Evolutionary conservation across 2,888 invertebrate species (phyloP).

Genomic region (Nomada goodeniana): DNA sequence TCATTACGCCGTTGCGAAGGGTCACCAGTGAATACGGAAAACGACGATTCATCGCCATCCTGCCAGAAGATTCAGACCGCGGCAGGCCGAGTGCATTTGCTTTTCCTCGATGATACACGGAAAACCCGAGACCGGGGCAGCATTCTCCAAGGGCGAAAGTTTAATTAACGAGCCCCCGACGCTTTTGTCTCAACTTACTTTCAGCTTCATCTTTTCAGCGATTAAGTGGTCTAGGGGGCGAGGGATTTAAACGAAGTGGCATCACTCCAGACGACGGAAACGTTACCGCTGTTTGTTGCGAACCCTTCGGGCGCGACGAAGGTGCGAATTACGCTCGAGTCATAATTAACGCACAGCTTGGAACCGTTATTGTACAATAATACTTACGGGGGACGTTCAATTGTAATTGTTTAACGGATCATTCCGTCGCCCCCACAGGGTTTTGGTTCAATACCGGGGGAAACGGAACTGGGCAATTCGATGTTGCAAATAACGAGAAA

Average conservation of each 20-base stretch:
- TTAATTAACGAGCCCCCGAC: constrained; percentile 20
- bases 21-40: constrained; percentile 49
- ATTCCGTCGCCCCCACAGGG: too few species aligned
- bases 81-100: constrained; percentile 14
- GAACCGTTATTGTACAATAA: too few species aligned
- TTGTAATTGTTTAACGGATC: too few species aligned
- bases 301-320: not conserved
- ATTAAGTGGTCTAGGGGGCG: constrained; percentile 4
- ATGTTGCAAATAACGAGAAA: too few species aligned
- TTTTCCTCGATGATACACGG: constrained; percentile 10
- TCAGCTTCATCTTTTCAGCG: constrained; percentile 22
- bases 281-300: not conserved
- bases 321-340: too few species aligned
- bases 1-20: constrained; percentile 41
- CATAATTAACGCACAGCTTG: too few species aligned
- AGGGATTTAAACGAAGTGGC: constrained; percentile 15
- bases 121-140: not conserved
- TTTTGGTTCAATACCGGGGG: too few species aligned
- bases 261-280: not conserved
- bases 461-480: too few species aligned
- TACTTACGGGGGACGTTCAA: too few species aligned
- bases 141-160: constrained; percentile 27
- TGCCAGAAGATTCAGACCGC: constrained; percentile 27
- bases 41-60: constrained; percentile 49
- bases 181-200: constrained; percentile 32